Percentiles rank a stretch among this genome's conserved stretches.
phyloP scores from a whole-genome alignment of 2,888 invertebrate genomes.

The Copidosoma aretas region DNA sequence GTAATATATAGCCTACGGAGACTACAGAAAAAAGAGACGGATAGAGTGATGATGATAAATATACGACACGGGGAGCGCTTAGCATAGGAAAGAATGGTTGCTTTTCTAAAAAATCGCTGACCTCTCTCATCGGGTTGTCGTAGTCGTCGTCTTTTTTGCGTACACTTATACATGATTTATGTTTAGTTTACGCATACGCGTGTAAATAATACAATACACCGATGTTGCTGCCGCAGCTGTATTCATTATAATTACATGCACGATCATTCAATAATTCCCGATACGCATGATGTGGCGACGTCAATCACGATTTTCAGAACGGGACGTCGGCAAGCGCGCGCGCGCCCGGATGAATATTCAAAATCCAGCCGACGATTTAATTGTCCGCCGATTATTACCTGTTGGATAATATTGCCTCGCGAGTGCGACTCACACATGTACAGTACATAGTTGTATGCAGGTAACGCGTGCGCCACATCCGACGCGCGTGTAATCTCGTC shows the following conservation, averaged over 20 bases:
- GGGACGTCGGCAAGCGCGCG: neutral
- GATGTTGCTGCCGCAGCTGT: neutral
- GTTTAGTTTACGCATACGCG: too few species aligned
- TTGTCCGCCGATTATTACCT: constrained; percentile 15
- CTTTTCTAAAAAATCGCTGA: constrained; percentile 51
- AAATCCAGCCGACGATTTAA: constrained; percentile 33
- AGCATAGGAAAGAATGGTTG: constrained; percentile 53
- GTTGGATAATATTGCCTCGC: constrained; percentile 15
- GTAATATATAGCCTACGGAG: neutral
- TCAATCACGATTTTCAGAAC: constrained; percentile 38
- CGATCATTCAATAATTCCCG: constrained; percentile 49
- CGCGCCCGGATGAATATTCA: constrained; percentile 42
- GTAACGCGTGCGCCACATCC: too few species aligned
- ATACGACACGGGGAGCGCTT: constrained; percentile 40
- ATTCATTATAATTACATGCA: too few species aligned
- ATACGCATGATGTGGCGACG: constrained; percentile 36
- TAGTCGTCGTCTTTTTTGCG: too few species aligned
- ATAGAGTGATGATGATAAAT: too few species aligned
- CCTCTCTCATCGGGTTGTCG: constrained; percentile 54
- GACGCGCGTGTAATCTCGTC: too few species aligned
- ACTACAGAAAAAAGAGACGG: neutral
- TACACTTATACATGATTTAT: too few species aligned
- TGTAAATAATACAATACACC: neutral
- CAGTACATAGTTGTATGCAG: neutral
- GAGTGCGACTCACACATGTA: neutral